Conservation (phyloP, 2,797 vertebrate species). For the Zalophus californianus region DNA sequence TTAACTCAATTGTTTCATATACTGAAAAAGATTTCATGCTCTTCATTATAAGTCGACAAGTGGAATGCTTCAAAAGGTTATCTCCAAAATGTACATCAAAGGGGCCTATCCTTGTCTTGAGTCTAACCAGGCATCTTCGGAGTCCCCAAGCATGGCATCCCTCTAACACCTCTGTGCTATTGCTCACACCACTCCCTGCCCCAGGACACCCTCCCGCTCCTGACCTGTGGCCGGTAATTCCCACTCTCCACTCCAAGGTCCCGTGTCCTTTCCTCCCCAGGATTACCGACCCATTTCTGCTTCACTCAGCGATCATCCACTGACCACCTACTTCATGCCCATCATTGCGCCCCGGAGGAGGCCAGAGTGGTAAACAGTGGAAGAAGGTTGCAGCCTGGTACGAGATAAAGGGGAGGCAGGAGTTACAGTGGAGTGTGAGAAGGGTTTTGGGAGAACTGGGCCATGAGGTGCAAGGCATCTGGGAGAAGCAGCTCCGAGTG, state of each 20-base stretch:
- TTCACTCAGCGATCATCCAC: neutral
- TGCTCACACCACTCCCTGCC: accelerated
- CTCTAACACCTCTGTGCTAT: neutral
- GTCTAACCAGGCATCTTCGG: neutral
- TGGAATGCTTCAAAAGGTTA: neutral
- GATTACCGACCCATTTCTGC: neutral
- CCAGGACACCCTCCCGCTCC: neutral
- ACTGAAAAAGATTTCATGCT: neutral
- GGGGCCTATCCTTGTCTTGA: neutral
- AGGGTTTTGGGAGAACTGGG: neutral
- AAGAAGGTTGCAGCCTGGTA: neutral
- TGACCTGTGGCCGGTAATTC: neutral
- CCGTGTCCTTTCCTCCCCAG: neutral
- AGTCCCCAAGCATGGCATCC: neutral
- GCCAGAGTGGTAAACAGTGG: neutral
- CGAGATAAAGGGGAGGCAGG: neutral
- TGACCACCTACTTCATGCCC: neutral
- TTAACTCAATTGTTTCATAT: neutral
- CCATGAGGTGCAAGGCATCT: neutral
- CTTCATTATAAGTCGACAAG: neutral
- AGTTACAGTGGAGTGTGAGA: neutral
- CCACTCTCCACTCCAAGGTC: neutral
- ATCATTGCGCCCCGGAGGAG: neutral
- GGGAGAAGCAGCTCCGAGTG: neutral
- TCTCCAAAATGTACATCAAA: neutral